A percentile compares a stretch with the other conserved stretches of the same genome.
Conservation (phyloP, 2,797 vertebrate species). For the Enteromius unitaeniatus region DNA sequence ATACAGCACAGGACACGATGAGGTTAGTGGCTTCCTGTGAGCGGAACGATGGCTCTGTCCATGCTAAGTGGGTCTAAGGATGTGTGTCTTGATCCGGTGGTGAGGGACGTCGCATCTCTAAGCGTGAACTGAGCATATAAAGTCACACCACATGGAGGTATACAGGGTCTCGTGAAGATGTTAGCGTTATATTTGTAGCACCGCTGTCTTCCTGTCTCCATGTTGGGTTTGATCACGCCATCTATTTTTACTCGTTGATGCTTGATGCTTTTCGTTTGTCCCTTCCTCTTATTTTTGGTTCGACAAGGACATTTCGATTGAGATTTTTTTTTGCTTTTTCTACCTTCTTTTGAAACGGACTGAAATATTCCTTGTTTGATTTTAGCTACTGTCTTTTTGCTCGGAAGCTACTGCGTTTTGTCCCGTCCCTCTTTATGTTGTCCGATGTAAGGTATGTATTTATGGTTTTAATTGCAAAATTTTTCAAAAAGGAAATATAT, state of each 20-base stretch:
- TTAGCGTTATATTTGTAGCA: conserved; percentile 98
- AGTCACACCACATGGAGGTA: conserved; percentile 79
- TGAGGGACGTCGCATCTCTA: conserved; percentile 42
- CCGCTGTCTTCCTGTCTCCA: conserved; percentile 93
- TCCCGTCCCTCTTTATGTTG: conserved; percentile 76
- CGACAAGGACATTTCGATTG: conserved; percentile 34
- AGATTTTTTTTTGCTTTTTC: conserved; percentile 23
- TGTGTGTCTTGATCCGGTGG: conserved; percentile 35
- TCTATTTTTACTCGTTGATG: conserved; percentile 70
- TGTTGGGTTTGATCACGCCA: conserved; percentile 60
- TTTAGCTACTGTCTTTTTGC: conserved; percentile 66
- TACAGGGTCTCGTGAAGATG: conserved; percentile 99
- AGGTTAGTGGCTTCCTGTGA: conserved; percentile 38
- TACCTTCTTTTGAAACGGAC: conserved; percentile 47
- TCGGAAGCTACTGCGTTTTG: conserved; percentile 47
- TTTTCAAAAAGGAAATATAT: conserved; percentile 69
- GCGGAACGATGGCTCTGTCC: conserved; percentile 35
- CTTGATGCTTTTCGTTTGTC: conserved; percentile 62
- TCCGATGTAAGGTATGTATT: conserved; percentile 77
- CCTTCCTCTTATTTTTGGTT: conserved; percentile 71
- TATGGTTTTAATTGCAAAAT: conserved; percentile 79
- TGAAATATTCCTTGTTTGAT: conserved; percentile 81
- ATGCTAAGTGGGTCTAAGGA: conserved; percentile 38
- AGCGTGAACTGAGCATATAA: conserved; percentile 57
- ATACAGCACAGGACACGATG: conserved; percentile 33